These are phyloP conservation scores for Zaprionus bogoriensis DNA, from an alignment of 2,888 invertebrate genomes.

Conservation along the genomic window DNA sequence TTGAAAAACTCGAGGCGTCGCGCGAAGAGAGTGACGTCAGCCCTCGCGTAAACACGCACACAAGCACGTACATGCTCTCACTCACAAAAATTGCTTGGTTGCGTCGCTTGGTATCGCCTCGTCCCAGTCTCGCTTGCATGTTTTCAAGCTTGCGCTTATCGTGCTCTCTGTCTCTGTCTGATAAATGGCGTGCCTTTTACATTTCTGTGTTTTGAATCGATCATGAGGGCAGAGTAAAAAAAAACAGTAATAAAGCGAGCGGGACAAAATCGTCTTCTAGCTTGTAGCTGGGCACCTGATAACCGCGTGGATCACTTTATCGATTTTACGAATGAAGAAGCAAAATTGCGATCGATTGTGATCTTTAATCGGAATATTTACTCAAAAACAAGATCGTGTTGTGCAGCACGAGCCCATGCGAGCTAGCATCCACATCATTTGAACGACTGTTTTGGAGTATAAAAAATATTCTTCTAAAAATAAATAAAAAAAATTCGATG, in stretches of 20 bases:
- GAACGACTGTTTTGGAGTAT: not conserved
- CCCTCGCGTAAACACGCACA: constrained; percentile 19
- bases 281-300: constrained; percentile 60
- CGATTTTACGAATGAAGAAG: constrained; percentile 77
- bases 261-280: constrained; percentile 18
- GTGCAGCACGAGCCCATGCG: too few species aligned
- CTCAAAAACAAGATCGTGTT: constrained; percentile 49
- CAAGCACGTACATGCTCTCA: not conserved
- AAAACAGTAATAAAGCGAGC: constrained; percentile 6
- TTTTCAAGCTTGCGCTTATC: not conserved
- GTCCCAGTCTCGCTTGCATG: constrained; percentile 32
- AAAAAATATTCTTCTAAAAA: constrained; percentile 7
- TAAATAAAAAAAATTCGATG: constrained; percentile 83
- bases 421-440: too few species aligned
- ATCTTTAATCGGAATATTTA: constrained; percentile 67
- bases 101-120: constrained; percentile 23
- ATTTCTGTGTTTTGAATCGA: constrained; percentile 53
- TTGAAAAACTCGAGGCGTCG: constrained; percentile 28
- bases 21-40: constrained; percentile 47
- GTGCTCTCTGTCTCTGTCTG: constrained; percentile 37
- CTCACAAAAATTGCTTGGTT: constrained; percentile 9
- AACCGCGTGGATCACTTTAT: constrained; percentile 77
- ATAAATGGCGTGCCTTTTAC: constrained; percentile 27
- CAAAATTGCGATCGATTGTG: constrained; percentile 74
- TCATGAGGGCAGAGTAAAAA: constrained; percentile 62